Conservation (phyloP, 2,113 vertebrate species). For the Ariopsis seemanni region DNA sequence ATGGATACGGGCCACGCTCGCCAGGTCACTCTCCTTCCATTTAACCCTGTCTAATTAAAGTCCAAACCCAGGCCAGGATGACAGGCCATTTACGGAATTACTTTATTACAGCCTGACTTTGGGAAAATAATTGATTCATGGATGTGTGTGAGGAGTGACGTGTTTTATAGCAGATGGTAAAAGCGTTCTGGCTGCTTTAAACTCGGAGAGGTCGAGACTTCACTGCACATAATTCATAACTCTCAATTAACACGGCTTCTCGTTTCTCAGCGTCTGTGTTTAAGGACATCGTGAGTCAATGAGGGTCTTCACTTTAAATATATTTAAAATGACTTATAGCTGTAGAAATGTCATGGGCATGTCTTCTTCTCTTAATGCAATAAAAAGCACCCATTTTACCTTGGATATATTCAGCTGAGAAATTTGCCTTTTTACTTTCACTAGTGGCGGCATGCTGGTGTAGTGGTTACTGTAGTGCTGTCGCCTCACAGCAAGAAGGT, state of each 20-base stretch:
- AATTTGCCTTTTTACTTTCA: not conserved
- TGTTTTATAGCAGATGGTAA: slow-evolving; percentile 33
- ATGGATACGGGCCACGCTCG: slow-evolving; percentile 46
- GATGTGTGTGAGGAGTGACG: slow-evolving; percentile 8
- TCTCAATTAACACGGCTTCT: slow-evolving; percentile 27
- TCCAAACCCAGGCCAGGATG: slow-evolving; percentile 56
- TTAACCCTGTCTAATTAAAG: slow-evolving; percentile 73
- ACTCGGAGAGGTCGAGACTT: not conserved
- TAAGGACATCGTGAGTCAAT: slow-evolving; percentile 13
- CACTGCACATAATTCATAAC: slow-evolving; percentile 23
- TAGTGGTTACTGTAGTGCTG: no score
- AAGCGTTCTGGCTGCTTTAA: slow-evolving; percentile 34
- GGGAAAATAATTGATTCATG: slow-evolving; percentile 59
- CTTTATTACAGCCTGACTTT: slow-evolving; percentile 56
- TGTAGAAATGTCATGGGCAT: not conserved
- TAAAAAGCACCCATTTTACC: not conserved
- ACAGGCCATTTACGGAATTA: slow-evolving; percentile 57
- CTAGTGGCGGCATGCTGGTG: no score
- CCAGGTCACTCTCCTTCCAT: slow-evolving; percentile 63
- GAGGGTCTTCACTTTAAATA: slow-evolving; percentile 16
- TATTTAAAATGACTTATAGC: not conserved
- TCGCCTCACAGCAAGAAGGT: no score
- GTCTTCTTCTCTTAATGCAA: no score
- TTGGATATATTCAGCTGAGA: not conserved
- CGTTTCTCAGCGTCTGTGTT: not conserved